Evolutionary conservation across 2,797 vertebrate species (phyloP).

Genomic region (Neomorphus geoffroyi): DNA sequence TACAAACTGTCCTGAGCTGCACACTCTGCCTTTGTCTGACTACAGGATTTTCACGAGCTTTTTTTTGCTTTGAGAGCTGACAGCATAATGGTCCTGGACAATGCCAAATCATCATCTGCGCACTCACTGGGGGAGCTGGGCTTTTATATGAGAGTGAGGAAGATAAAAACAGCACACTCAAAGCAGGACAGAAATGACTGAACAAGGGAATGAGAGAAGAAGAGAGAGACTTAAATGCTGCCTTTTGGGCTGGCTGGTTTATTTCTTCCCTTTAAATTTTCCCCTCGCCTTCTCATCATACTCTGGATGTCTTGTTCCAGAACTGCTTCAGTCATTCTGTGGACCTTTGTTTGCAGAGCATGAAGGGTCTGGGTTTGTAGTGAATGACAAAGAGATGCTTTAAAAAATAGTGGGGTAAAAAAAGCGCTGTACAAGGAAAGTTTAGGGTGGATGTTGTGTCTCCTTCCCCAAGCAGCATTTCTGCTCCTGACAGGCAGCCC

Average conservation of each 20-base stretch:
- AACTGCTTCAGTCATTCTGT: background rate
- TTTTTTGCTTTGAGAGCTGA: constrained; percentile 68
- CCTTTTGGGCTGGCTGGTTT: constrained; percentile 46
- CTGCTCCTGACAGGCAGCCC: background rate
- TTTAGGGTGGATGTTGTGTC: background rate
- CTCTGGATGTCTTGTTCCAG: constrained; percentile 30
- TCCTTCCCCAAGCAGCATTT: background rate
- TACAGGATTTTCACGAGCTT: constrained; percentile 69
- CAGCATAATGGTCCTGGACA: constrained; percentile 64
- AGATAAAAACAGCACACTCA: constrained; percentile 64
- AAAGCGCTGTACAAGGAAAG: background rate
- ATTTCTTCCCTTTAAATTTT: constrained; percentile 22
- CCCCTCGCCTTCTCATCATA: background rate
- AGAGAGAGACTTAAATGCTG: constrained; percentile 53
- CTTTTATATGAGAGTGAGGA: constrained; percentile 61
- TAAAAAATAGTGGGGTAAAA: background rate
- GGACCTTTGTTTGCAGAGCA: background rate
- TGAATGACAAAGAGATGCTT: background rate
- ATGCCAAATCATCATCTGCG: constrained; percentile 71
- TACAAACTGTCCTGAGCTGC: constrained; percentile 57
- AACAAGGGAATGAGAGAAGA: constrained; percentile 41
- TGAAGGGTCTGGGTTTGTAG: background rate
- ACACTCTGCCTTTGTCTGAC: constrained; percentile 65
- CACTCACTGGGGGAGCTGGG: constrained; percentile 47
- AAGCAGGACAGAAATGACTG: constrained; percentile 56